Conservation (phyloP, 2,888 invertebrate genomes). For the Zygothrica quintamaculata region DNA sequence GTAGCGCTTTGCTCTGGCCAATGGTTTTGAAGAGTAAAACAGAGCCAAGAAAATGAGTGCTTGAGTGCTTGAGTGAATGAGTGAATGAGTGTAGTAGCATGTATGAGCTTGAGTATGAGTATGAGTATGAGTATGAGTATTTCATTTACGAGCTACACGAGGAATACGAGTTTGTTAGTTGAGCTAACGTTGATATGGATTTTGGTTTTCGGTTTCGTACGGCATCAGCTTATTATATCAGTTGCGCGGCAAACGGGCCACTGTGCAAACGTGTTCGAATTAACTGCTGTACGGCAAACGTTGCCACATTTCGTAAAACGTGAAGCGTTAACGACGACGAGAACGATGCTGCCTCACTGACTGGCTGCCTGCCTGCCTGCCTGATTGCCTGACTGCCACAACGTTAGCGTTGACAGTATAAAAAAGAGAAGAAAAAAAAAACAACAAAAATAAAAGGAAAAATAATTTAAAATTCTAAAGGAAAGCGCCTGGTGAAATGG, state of each 20-base stretch:
- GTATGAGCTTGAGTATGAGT: too few species aligned
- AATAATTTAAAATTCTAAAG: slow-evolving; percentile 67
- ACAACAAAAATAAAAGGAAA: too few species aligned
- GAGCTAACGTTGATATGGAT: slow-evolving; percentile 40
- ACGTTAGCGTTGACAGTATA: slow-evolving; percentile 50
- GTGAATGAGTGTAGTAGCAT: slow-evolving; percentile 1
- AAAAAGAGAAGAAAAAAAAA: too few species aligned
- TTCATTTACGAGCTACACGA: slow-evolving; percentile 11
- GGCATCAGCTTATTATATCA: slow-evolving; percentile 53
- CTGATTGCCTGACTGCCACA: too few species aligned
- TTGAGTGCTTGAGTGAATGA: slow-evolving; percentile 16
- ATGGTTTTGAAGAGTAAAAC: slow-evolving; percentile 9
- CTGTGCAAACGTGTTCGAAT: slow-evolving; percentile 74
- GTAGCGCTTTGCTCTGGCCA: slow-evolving; percentile 3
- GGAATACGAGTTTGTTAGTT: too few species aligned
- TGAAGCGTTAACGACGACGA: slow-evolving; percentile 32
- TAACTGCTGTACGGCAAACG: slow-evolving; percentile 51
- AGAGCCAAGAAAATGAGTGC: slow-evolving; percentile 21
- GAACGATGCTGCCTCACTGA: slow-evolving; percentile 44
- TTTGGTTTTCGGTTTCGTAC: slow-evolving; percentile 33
- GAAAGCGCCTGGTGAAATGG: slow-evolving; percentile 65
- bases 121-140: slow-evolving; percentile 1
- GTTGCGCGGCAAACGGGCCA: slow-evolving; percentile 69
- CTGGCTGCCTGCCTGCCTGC: too few species aligned
- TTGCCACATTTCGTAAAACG: slow-evolving; percentile 44